Base-by-base conservation (phyloP, 2,797 vertebrate species). In the Rhinoraja longicauda region DNA sequence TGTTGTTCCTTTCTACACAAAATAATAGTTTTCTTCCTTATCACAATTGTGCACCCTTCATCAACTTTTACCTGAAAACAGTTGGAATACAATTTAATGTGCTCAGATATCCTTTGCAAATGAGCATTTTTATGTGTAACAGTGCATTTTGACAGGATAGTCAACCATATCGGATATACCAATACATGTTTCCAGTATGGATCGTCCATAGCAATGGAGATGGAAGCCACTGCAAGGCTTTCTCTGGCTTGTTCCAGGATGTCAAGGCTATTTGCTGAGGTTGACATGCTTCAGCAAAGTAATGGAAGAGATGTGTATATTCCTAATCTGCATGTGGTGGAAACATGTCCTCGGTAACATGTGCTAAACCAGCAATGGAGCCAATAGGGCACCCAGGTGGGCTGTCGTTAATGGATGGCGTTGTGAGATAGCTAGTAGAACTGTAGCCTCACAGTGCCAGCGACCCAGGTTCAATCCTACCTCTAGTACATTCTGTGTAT, bases 1-100 rank as follows among this genome's bases (percentile, higher is more conserved):
- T 45, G 3, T 45, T 45, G 45, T 45, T 45, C 45, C 45, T 45
- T 45, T 45, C 45, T 3, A 45, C 45, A 3, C 45, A n/a, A n/a
- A n/a, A n/a, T n/a, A 78, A 78, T 78, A 78, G 78, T 21, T 36
- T 26, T 82, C 39, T 82, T 82, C 79, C 45, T 57, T 82, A 82
- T 82, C 45, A 45, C 79, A 82, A 1, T 53, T 53, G 45, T 12
- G 24, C 21, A 82, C 21, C 7, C 2, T 82, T 81, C 39, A 81
- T 10, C 45, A 8, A 8, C 79, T 53, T 19, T 13, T 78, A 39
- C 57, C 9, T 19, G 57, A 45, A 24, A 53, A 45, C 10, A 15
- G 5, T 62, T 86, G 57, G 15, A 19, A 15, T 32, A 19, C 15
- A 6, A 29, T n/a, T 17, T 26, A n/a, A 29, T 62, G 29, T 32